Base-by-base conservation (phyloP, 1,140 invertebrate species). In the Achroia grisella region DNA sequence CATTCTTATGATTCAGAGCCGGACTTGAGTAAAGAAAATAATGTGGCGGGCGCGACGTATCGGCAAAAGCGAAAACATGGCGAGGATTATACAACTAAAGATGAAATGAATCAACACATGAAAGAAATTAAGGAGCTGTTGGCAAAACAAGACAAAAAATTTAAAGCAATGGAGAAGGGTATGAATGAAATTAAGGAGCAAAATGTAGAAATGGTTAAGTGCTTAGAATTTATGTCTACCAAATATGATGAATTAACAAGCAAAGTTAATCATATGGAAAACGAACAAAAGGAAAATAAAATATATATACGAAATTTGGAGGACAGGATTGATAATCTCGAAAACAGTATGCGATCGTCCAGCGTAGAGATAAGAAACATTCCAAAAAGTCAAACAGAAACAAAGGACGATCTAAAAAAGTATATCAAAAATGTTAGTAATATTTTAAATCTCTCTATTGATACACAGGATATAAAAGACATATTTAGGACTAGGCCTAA, bases 361-460 rank as follows among this genome's bases (percentile, higher is more conserved):
- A 47, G 40, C 14, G 39, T 47, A 13, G 44, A 47, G 10, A 0
- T 47, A 11, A 47, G 40, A 40, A 39, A 46, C 13, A 37, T 47
- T 1, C 44, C 44, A 4, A 47, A 34, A 34, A 30, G 13, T 8
- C 1, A n/a, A 5, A n/a, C 8, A 8, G 44, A 47, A 15, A 40
- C 28, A 9, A 47, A 47, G 12, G 4, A 30, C 10, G 44, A 47
- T 13, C 15, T 47, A 2, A 33, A 33, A 33, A 14, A 47, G 0
- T 39, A 39, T 9, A 30, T 47, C 5, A 1, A 33, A 17, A 17
- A 14, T 33, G 8, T 47, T 1, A 10, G 36, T 1, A 13, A 33
- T 1, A 39, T 14, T 13, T 12, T 47, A 12, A 30, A 34, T 9
- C 40, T 13, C 15, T 33, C 2, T 1, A 32, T 47, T 10, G 34